These are phyloP conservation scores for Panorpa germanica DNA, from an alignment of 2,888 invertebrate species.

Conservation along the genomic window DNA sequence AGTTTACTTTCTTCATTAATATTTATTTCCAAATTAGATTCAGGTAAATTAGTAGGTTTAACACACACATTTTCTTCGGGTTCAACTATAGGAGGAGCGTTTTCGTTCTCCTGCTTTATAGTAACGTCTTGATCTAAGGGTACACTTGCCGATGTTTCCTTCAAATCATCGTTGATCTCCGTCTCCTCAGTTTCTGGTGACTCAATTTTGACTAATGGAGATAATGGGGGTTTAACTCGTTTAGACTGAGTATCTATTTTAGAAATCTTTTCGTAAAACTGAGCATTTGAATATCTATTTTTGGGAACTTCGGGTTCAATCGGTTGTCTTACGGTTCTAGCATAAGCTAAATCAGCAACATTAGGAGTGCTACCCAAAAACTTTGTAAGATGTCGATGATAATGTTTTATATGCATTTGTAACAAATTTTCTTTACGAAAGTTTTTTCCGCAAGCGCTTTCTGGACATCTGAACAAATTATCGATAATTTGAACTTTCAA, in stretches of 20 bases:
- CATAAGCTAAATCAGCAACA: conserved; percentile 69
- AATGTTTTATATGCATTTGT: conserved; percentile 89
- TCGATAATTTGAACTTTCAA: conserved; percentile 48
- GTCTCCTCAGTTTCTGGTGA: too few relatives aligned
- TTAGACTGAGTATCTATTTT: conserved; percentile 22
- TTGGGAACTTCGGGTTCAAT: conserved; percentile 25
- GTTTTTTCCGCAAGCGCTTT: conserved; percentile 68
- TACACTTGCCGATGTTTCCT: too few relatives aligned
- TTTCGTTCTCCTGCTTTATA: too few relatives aligned
- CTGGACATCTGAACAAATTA: conserved; percentile 50
- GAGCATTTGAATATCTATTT: conserved; percentile 24
- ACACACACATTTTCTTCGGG: too few relatives aligned
- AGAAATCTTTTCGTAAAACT: conserved; percentile 25
- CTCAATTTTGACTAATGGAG: too few relatives aligned
- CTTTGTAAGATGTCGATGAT: conserved; percentile 64
- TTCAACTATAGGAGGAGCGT: too few relatives aligned
- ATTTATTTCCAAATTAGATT: too few relatives aligned
- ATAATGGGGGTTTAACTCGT: too few relatives aligned
- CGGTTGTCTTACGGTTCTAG: conserved; percentile 48
- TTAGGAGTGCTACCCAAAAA: conserved; percentile 66
- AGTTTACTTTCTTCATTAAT: too few relatives aligned
- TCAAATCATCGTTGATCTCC: too few relatives aligned
- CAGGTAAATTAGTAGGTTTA: too few relatives aligned
- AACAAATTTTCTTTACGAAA: conserved; percentile 81
- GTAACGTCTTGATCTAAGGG: too few relatives aligned